A percentile compares a stretch with the other conserved stretches of the same genome.
phyloP scores from a whole-genome alignment of 2,113 vertebrate genomes.

The Paratilapia polleni region DNA sequence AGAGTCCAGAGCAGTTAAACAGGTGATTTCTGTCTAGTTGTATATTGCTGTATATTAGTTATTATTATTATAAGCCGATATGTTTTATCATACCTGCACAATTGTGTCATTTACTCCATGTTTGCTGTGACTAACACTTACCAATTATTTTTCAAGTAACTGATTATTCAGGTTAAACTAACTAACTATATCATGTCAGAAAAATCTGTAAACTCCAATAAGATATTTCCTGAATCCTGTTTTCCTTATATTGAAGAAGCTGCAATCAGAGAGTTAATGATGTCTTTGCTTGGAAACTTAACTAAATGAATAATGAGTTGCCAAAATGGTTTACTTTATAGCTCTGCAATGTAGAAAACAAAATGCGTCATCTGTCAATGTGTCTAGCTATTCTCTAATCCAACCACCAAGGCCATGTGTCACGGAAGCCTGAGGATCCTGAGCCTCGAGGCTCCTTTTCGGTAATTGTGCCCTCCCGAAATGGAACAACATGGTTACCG shows the following conservation, averaged over 20 bases:
- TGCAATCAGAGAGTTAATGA: not conserved
- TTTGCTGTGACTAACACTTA: not conserved
- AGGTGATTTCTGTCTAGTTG: not conserved
- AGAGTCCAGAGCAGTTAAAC: not conserved
- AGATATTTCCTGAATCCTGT: not conserved
- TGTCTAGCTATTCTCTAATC: not conserved
- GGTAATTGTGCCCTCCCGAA: conserved; percentile 34
- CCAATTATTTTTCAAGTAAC: not conserved
- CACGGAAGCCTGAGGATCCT: not conserved
- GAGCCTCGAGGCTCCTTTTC: conserved; percentile 9
- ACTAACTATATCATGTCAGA: not conserved
- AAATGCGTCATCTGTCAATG: not conserved
- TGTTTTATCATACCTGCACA: not conserved
- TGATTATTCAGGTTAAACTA: too few relatives aligned
- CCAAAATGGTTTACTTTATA: not conserved
- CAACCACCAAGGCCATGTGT: not conserved
- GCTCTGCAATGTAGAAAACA: not conserved
- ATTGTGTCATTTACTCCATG: not conserved
- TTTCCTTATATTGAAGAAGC: not conserved
- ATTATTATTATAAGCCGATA: not conserved
- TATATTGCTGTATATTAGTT: not conserved
- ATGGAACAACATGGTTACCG: conserved; percentile 23
- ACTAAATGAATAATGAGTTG: not conserved
- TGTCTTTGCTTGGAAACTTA: not conserved
- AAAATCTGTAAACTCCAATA: not conserved